Evolutionary conservation across 2,113 vertebrate species (phyloP).

Genomic region (Actinemys pallida): DNA sequence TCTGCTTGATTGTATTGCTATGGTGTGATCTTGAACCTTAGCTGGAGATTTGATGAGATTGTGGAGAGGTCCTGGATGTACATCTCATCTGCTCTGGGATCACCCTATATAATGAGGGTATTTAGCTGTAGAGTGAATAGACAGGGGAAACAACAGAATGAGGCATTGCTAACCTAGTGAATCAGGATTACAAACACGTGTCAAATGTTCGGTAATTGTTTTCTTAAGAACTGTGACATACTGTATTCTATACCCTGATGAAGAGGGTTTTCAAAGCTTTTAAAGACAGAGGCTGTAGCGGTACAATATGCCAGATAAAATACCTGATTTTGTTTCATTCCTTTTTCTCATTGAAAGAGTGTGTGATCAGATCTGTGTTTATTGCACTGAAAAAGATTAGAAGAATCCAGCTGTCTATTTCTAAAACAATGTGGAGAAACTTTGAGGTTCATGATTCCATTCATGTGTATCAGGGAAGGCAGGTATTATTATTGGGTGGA

Average conservation of each 20-base stretch:
- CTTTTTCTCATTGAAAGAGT: neutral
- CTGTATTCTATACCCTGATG: neutral
- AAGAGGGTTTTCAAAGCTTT: neutral
- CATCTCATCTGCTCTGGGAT: slow-evolving; percentile 49
- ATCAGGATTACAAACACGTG: slow-evolving; percentile 32
- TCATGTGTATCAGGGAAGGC: neutral
- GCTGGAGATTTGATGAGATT: slow-evolving; percentile 6
- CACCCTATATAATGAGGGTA: slow-evolving; percentile 40
- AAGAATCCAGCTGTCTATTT: neutral
- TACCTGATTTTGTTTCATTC: neutral
- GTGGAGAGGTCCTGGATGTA: slow-evolving; percentile 24
- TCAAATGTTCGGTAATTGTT: slow-evolving; percentile 1
- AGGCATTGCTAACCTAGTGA: neutral
- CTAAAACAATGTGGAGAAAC: neutral
- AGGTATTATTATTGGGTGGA: neutral
- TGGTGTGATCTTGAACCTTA: neutral
- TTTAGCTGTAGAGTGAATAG: slow-evolving; percentile 46
- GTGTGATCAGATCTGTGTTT: neutral
- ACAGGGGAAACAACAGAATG: slow-evolving; percentile 8
- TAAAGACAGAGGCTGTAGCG: neutral
- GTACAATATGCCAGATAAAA: neutral
- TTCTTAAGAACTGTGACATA: neutral
- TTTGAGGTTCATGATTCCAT: neutral
- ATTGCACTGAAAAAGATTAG: neutral
- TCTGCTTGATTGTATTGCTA: neutral